phyloP scores from a whole-genome alignment of 1,140 invertebrate genomes.

The Euschistus heros region DNA sequence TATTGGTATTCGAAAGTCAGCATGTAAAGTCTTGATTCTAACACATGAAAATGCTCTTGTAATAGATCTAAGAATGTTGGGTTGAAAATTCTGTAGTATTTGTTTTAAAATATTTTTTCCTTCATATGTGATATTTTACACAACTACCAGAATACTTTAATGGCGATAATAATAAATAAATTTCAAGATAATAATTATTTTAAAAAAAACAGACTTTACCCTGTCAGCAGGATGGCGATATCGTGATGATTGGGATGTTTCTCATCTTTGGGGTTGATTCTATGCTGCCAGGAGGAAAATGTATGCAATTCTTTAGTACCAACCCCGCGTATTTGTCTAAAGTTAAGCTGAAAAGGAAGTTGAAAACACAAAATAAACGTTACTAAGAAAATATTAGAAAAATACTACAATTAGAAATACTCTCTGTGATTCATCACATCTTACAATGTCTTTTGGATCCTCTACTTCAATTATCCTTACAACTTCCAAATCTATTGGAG shows the following conservation, averaged over 20 bases:
- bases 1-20: too few relatives aligned
- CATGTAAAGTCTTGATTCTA: too few relatives aligned
- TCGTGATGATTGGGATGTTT: slow-evolving; percentile 83
- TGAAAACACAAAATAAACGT: not conserved
- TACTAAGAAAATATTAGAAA: not conserved
- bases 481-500: not conserved
- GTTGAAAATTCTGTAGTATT: not conserved
- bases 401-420: not conserved
- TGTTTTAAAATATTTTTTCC: not conserved
- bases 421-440: not conserved
- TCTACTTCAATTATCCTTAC: not conserved
- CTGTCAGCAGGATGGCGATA: slow-evolving; percentile 81
- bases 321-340: not conserved
- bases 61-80: not conserved
- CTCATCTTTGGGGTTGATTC: slow-evolving; percentile 63
- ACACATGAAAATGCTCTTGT: not conserved
- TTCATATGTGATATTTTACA: not conserved
- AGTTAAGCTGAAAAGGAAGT: not conserved
- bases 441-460: not conserved
- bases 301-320: not conserved
- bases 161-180: not conserved
- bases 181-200: not conserved
- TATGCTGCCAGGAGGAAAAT: slow-evolving; percentile 53
- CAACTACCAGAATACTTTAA: not conserved
- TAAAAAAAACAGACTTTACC: slow-evolving; percentile 33